Evolutionary conservation across 2,113 vertebrate species (phyloP).

Genomic region (Promerops cafer): DNA sequence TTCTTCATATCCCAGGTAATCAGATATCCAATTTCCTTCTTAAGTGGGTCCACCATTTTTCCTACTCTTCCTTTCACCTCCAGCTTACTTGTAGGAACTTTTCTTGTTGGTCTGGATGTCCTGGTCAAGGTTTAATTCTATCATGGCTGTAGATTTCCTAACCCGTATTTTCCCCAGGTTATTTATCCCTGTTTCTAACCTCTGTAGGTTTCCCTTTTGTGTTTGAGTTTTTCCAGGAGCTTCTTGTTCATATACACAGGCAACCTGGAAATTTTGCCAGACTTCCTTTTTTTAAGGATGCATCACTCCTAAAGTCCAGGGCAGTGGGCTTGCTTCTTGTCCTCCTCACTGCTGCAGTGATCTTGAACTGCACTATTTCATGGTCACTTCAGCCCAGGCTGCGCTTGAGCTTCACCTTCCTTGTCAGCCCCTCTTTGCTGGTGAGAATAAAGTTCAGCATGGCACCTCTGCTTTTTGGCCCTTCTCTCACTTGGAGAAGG

Average conservation of each 20-base stretch:
- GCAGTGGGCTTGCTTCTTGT: neutral
- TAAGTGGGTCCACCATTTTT: neutral
- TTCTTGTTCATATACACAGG: neutral
- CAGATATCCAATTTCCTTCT: neutral
- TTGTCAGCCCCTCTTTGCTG: neutral
- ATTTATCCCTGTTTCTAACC: neutral
- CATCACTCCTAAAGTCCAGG: neutral
- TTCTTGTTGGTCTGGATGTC: neutral
- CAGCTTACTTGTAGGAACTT: rapidly evolving
- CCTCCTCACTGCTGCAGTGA: neutral
- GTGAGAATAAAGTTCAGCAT: neutral
- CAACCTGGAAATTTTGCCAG: neutral
- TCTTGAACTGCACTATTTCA: neutral
- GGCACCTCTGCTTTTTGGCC: neutral
- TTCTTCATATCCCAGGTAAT: neutral
- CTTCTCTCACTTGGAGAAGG: neutral
- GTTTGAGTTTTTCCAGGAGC: neutral
- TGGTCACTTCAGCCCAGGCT: neutral
- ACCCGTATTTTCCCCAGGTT: neutral
- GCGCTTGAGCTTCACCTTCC: neutral
- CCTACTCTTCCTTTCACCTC: neutral
- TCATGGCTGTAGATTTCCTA: neutral
- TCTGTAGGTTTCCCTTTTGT: neutral
- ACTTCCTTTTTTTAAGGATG: neutral
- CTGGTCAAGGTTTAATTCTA: neutral